Evolutionary conservation across 2,113 vertebrate genomes (phyloP).

Genomic region (Ariopsis seemanni): DNA sequence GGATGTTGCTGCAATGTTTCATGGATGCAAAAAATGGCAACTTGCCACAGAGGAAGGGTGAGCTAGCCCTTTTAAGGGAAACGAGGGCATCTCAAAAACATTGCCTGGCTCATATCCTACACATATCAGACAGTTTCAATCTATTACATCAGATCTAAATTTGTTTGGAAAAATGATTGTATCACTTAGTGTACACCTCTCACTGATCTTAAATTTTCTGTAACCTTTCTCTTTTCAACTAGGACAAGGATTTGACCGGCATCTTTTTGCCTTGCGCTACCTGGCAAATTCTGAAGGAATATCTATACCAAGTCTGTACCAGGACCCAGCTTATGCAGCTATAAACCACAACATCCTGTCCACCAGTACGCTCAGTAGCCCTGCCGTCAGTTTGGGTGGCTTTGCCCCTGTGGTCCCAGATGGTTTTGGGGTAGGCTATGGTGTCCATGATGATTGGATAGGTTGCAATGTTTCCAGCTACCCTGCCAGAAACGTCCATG

Average conservation of each 20-base stretch:
- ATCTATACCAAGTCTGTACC: slow-evolving; percentile 77
- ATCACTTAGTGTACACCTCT: not conserved
- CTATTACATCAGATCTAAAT: not conserved
- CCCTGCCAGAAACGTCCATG: slow-evolving; percentile 77
- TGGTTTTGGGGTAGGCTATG: slow-evolving; percentile 88
- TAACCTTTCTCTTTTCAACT: slow-evolving; percentile 35
- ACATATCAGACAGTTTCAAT: not conserved
- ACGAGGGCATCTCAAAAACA: not conserved
- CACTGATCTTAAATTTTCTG: not conserved
- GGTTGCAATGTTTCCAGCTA: slow-evolving; percentile 90
- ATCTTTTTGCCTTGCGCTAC: slow-evolving; percentile 85
- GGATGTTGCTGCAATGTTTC: too few relatives aligned
- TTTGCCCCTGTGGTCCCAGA: slow-evolving; percentile 93
- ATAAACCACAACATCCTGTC: slow-evolving; percentile 96
- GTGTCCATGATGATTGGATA: slow-evolving; percentile 86
- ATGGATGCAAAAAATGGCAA: too few relatives aligned
- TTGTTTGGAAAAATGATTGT: not conserved
- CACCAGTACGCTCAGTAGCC: slow-evolving; percentile 88
- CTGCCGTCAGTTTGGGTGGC: slow-evolving; percentile 82
- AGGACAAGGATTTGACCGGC: slow-evolving; percentile 97
- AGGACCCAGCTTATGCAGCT: slow-evolving; percentile 81
- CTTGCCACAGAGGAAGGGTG: too few relatives aligned
- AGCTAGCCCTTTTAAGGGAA: too few relatives aligned
- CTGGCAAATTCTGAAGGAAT: slow-evolving; percentile 74
- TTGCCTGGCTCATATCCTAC: too few relatives aligned